A percentile compares a stretch with the other conserved stretches of the same genome.
Evolutionary conservation across 2,888 invertebrate species (phyloP).

Genomic region (Entomobrya proxima): DNA sequence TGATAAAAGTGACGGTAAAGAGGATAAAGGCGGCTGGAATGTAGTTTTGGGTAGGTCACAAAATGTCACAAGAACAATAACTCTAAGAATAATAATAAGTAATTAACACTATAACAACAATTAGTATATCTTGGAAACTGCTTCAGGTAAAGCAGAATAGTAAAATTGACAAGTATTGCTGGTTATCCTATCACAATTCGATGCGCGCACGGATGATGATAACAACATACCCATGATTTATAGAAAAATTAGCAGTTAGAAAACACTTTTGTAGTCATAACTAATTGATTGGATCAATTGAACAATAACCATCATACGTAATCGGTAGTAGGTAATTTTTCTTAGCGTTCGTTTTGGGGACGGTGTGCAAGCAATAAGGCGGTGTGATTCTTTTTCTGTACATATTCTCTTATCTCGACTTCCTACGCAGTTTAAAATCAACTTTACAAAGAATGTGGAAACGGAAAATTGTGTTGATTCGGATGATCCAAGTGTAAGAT

Average conservation of each 20-base stretch:
- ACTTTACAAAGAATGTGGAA: background rate
- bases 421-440: background rate
- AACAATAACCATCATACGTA: constrained; percentile 26
- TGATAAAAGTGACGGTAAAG: too few relatives aligned
- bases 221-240: background rate
- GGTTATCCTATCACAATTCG: constrained; percentile 13
- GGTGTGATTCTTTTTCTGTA: constrained; percentile 34
- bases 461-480: background rate
- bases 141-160: background rate
- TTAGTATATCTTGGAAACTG: too few relatives aligned
- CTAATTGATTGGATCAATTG: constrained; percentile 1
- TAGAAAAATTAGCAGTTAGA: background rate
- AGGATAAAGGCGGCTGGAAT: too few relatives aligned
- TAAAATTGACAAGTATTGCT: constrained; percentile 4
- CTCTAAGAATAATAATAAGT: too few relatives aligned
- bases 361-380: constrained; percentile 70
- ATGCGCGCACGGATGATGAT: background rate
- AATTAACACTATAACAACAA: too few relatives aligned
- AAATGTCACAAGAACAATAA: too few relatives aligned
- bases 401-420: background rate
- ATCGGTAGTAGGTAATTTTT: constrained; percentile 11
- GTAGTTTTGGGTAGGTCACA: too few relatives aligned
- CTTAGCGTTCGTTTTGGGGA: constrained; percentile 51
- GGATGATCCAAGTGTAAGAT: background rate
- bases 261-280: background rate